phyloP scores from a whole-genome alignment of 2,888 invertebrate species.

The Chymomyza caudatula region DNA sequence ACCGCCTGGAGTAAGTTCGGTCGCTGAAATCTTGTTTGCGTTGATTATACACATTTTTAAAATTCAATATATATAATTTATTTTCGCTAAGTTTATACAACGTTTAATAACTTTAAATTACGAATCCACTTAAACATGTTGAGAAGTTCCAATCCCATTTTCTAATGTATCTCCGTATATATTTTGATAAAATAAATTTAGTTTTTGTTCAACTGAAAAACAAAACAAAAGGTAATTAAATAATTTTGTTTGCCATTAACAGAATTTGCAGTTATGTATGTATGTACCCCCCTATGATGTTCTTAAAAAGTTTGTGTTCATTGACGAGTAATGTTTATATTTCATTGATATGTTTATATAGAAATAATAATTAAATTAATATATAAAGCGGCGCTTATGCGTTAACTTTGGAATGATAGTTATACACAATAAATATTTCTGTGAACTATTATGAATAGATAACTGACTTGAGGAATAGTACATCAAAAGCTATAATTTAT shows the following conservation, averaged over 20 bases:
- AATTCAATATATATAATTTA: not conserved
- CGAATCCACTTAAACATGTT: not conserved
- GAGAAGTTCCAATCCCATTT: not conserved
- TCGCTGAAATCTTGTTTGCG: not conserved
- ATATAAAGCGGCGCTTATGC: not conserved
- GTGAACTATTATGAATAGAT: not conserved
- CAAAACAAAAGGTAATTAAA: not conserved
- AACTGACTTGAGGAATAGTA: not conserved
- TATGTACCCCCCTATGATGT: not conserved
- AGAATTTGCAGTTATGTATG: not conserved
- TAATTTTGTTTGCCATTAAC: not conserved
- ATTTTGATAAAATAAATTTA: not conserved
- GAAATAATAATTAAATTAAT: conserved; percentile 20
- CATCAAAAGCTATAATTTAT: not conserved
- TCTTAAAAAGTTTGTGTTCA: not conserved
- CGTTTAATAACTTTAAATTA: not conserved
- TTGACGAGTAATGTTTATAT: conserved; percentile 10
- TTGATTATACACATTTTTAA: not conserved
- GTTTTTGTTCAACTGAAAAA: not conserved
- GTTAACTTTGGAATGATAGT: not conserved
- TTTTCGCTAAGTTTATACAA: not conserved
- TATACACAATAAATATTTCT: not conserved
- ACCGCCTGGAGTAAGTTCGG: no score
- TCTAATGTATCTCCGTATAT: not conserved
- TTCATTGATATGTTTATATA: conserved; percentile 53